phyloP scores from a whole-genome alignment of 2,797 vertebrate species.

The Darevskia nairensis region DNA sequence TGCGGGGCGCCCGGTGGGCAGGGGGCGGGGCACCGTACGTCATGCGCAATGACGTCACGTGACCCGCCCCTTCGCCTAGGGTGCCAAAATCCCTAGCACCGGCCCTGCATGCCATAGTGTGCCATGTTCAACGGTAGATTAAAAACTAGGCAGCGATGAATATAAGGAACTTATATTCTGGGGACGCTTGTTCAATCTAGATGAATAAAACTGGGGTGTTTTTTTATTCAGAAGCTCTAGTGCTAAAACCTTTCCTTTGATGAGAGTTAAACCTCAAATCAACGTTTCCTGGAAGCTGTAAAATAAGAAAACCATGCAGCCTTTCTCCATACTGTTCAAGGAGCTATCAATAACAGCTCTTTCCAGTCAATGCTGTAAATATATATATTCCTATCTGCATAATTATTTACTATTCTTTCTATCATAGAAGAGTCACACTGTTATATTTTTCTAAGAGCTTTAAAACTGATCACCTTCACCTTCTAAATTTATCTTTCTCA shows the following conservation, averaged over 20 bases:
- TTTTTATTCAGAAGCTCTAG: neutral
- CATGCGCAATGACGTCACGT: no score
- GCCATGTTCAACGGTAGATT: neutral
- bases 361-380: neutral
- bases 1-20: no score
- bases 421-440: neutral
- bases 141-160: neutral
- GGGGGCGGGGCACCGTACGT: no score
- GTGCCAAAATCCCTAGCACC: no score
- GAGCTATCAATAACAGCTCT: neutral
- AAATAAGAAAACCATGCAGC: neutral
- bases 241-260: neutral
- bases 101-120: neutral
- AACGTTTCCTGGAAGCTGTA: neutral
- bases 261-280: neutral
- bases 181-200: neutral
- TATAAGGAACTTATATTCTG: neutral
- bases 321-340: neutral
- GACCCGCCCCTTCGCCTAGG: no score
- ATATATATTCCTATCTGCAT: neutral
- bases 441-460: neutral
- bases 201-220: neutral
- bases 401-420: neutral
- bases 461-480: neutral
- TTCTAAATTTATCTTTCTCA: neutral